Conservation (phyloP, 2,113 vertebrate species). For the Engraulis encrasicolus region DNA sequence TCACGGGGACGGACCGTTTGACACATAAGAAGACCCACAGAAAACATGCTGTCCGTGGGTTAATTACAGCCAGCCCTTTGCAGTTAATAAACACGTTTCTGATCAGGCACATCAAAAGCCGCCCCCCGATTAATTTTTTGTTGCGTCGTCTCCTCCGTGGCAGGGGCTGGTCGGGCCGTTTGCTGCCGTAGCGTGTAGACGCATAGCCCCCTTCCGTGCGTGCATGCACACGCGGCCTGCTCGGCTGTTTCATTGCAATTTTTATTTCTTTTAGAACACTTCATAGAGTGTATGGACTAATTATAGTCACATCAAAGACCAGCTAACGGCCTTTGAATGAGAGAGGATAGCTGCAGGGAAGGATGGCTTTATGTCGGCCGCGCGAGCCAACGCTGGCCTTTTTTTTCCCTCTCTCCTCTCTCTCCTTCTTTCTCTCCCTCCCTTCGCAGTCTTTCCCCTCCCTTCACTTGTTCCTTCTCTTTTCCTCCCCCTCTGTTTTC, state of each 20-base stretch:
- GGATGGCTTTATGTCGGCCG: conserved; percentile 39
- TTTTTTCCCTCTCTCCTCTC: conserved; percentile 44
- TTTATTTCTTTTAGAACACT: conserved; percentile 75
- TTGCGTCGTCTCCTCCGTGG: conserved; percentile 46
- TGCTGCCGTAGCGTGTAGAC: conserved; percentile 65
- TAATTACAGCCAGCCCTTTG: conserved; percentile 77
- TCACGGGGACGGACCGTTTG: conserved; percentile 73
- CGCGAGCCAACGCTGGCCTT: conserved; percentile 32
- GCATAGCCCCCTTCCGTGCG: conserved; percentile 68
- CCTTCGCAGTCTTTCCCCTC: conserved; percentile 37
- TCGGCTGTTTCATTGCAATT: conserved; percentile 76
- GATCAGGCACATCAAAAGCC: conserved; percentile 80
- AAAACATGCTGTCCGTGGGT: conserved; percentile 79
- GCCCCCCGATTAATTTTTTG: conserved; percentile 71
- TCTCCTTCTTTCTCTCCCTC: conserved; percentile 50
- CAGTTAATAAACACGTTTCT: conserved; percentile 82
- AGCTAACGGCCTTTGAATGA: conserved; percentile 75
- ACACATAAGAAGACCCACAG: conserved; percentile 75
- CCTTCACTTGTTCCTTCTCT: too few relatives aligned
- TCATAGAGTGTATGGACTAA: conserved; percentile 75
- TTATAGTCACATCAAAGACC: conserved; percentile 80
- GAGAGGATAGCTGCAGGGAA: conserved; percentile 61
- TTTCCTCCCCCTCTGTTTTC: conserved; percentile 2
- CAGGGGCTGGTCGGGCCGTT: conserved; percentile 42
- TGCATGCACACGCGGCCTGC: too few relatives aligned